Base-by-base conservation (phyloP, 2,888 invertebrate genomes). In the Acleris emargana region DNA sequence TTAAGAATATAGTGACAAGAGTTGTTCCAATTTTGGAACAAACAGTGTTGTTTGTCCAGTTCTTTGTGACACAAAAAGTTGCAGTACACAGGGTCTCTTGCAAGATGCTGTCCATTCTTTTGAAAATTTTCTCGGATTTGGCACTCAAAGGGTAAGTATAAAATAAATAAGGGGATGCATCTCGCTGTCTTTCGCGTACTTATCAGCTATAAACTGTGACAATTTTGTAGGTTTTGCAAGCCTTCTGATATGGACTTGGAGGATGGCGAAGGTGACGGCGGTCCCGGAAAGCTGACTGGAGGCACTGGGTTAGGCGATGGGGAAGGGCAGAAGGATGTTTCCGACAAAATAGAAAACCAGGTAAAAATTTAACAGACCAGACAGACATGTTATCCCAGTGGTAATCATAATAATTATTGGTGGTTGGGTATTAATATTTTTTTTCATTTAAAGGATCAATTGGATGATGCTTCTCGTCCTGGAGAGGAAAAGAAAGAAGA, bases 231-330 rank as follows among this genome's bases (percentile, higher is more conserved):
- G 17, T 99, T 99, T 87, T 99, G 99, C 81, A 94, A 97, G 55
- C 98, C 99, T 0, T 95, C 96, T 4, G 98, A 98, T 78, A 89
- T 96, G 28, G 94, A 97, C 75, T 95, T 95, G 75, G 96, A 96
- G 45, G 95, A 95, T 72, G 94, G 95, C n/a, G 95, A 95, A 70
- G 94, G 95, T 25, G 95, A 94, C 13, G 94, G 94, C 22, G 87
- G 88, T 1, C 93, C 94, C 0, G 93, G 94, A 1, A 93, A 93
- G 62, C 81, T 93, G 32, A 93, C 95, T 0, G 94, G 95, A 69
- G 97, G 97, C 6, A 96, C 97, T 80, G 99, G 99, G 0, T 91
- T 99, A 5, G 98, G 98, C 0, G 99, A 99, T 69, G 99, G 99
- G 0, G 96, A 96, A 88, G 98, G 98, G 1, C 95, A 97, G 73